Evolutionary conservation across 2,888 invertebrate species (phyloP).

Genomic region (Pyrgus malvae): DNA sequence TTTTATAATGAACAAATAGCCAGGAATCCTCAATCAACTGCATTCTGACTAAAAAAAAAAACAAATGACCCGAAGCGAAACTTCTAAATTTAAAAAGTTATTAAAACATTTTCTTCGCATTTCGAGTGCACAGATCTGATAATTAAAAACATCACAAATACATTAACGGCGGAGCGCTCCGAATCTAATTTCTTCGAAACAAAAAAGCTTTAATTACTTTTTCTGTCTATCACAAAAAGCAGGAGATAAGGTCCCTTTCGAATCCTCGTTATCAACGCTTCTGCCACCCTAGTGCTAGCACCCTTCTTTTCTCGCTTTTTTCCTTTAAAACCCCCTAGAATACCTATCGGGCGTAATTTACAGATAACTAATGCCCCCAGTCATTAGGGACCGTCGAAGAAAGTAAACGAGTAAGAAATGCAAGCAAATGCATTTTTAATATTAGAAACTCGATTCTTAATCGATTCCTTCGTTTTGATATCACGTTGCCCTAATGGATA

Average conservation of each 20-base stretch:
- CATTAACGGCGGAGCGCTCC: slow-evolving; percentile 60
- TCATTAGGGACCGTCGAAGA: slow-evolving; percentile 64
- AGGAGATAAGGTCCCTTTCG: slow-evolving; percentile 69
- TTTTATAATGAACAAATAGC: no score
- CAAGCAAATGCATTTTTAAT: slow-evolving; percentile 73
- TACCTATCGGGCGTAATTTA: slow-evolving; percentile 71
- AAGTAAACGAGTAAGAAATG: slow-evolving; percentile 51
- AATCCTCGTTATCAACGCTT: slow-evolving; percentile 71
- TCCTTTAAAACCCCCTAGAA: slow-evolving; percentile 53
- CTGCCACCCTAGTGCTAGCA: slow-evolving; percentile 56
- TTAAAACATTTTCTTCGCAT: slow-evolving; percentile 19
- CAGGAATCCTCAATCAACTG: no score
- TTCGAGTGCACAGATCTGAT: slow-evolving; percentile 47
- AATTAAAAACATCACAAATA: slow-evolving; percentile 68
- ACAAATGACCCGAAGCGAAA: neutral
- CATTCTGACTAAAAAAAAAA: no score
- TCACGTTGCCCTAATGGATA: neutral
- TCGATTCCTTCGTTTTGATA: slow-evolving; percentile 20
- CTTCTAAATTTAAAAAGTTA: slow-evolving; percentile 14
- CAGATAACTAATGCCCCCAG: slow-evolving; percentile 75
- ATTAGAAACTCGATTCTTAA: slow-evolving; percentile 36
- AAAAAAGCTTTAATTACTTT: slow-evolving; percentile 76
- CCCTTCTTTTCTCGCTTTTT: slow-evolving; percentile 61
- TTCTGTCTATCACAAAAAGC: slow-evolving; percentile 65
- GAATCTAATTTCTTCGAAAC: slow-evolving; percentile 69